Conservation (phyloP, 2,888 invertebrate genomes). For the Drosophila hamatofila region DNA sequence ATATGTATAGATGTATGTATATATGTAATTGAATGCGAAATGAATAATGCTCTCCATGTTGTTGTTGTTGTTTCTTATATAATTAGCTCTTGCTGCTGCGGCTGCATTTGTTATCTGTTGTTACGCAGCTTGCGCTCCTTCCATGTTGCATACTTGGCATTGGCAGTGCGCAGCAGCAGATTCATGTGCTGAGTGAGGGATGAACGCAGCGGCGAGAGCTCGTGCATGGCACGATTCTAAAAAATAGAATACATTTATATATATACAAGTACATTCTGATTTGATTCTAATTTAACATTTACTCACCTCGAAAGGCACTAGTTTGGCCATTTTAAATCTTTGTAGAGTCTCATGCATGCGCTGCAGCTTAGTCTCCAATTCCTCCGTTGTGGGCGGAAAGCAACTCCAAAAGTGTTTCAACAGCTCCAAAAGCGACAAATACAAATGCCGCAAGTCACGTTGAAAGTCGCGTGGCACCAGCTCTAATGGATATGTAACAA, state of each 20-base stretch:
- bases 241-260: background rate
- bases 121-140: constrained; percentile 89
- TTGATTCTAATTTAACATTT: background rate
- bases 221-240: constrained; percentile 92
- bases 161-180: constrained; percentile 93
- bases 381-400: constrained; percentile 92
- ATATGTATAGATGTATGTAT: constrained; percentile 43
- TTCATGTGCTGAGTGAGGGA: constrained; percentile 94
- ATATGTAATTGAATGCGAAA: constrained; percentile 43
- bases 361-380: constrained; percentile 91
- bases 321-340: constrained; percentile 93
- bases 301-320: constrained; percentile 93
- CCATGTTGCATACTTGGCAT: constrained; percentile 94
- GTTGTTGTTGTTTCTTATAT: constrained; percentile 27
- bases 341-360: constrained; percentile 95
- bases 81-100: constrained; percentile 19
- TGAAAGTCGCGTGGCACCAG: constrained; percentile 93
- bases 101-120: constrained; percentile 81
- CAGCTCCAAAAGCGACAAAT: constrained; percentile 94
- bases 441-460: constrained; percentile 93
- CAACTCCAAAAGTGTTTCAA: constrained; percentile 98
- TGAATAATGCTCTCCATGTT: constrained; percentile 26
- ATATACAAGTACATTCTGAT: background rate
- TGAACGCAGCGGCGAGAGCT: constrained; percentile 92
- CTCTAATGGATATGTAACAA: constrained; percentile 87